phyloP scores from a whole-genome alignment of 2,888 invertebrate species.

The Parthenolecanium corni region DNA sequence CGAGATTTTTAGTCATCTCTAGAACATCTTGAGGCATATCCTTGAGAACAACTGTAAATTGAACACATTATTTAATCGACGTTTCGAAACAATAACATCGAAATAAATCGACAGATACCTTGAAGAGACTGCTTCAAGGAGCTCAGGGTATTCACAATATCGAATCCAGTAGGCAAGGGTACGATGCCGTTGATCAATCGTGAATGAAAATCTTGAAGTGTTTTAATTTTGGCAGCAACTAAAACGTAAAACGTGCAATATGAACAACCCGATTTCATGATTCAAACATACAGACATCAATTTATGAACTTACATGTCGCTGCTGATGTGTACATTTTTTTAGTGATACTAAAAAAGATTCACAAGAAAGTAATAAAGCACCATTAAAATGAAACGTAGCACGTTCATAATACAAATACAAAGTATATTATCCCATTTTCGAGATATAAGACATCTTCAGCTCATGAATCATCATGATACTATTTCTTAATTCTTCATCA shows the following conservation, averaged over 20 bases:
- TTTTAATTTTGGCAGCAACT: slow-evolving; percentile 97
- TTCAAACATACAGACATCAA: neutral
- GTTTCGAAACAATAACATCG: slow-evolving; percentile 1
- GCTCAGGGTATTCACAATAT: slow-evolving; percentile 94
- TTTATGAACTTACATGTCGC: slow-evolving; percentile 17
- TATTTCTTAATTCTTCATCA: no score
- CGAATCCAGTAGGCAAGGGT: slow-evolving; percentile 86
- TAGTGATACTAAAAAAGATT: neutral
- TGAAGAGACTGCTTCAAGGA: slow-evolving; percentile 95
- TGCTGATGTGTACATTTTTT: slow-evolving; percentile 8
- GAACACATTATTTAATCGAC: neutral
- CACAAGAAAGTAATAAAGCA: neutral
- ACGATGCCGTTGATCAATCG: slow-evolving; percentile 80
- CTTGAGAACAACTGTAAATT: slow-evolving; percentile 42
- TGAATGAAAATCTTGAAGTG: slow-evolving; percentile 90
- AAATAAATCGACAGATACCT: slow-evolving; percentile 55
- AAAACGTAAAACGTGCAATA: slow-evolving; percentile 33
- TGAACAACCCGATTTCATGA: neutral
- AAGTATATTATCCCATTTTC: no score
- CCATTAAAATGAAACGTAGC: no score
- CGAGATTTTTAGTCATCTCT: slow-evolving; percentile 77
- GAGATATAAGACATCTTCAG: no score
- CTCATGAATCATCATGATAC: no score
- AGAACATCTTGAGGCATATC: slow-evolving; percentile 89
- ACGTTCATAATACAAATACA: no score